Evolutionary conservation across 2,888 invertebrate species (phyloP).

Genomic region (Auanema freiburgensis): DNA sequence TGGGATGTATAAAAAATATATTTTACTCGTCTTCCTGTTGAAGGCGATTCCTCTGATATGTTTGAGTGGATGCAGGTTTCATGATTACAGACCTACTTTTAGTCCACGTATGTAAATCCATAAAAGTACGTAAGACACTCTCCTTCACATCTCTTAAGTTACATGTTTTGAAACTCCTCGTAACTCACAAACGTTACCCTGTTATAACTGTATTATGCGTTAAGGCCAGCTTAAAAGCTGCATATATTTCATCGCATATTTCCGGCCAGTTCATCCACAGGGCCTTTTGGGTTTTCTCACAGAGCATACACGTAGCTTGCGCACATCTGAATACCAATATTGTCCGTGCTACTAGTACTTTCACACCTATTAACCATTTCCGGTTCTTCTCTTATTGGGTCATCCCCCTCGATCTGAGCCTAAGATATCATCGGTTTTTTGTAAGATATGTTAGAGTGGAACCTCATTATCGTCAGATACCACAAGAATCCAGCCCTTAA

Average conservation of each 20-base stretch:
- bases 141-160: conserved; percentile 27
- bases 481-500: conserved; percentile 48
- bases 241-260: conserved; percentile 46
- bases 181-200: conserved; percentile 19
- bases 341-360: not conserved
- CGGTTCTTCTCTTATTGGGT: conserved; percentile 23
- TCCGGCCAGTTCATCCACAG: conserved; percentile 48
- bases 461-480: conserved; percentile 30
- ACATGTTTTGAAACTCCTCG: not conserved
- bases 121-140: conserved; percentile 31
- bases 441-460: conserved; percentile 15
- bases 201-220: conserved; percentile 38
- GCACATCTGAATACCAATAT: conserved; percentile 24
- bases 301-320: conserved; percentile 27
- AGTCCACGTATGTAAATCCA: conserved; percentile 37
- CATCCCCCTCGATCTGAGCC: conserved; percentile 12
- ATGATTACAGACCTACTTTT: conserved; percentile 13
- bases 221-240: conserved; percentile 39
- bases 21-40: not conserved
- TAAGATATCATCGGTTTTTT: conserved; percentile 5
- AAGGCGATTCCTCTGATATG: conserved; percentile 1
- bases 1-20: not conserved
- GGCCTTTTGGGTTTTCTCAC: conserved; percentile 31
- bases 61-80: conserved; percentile 21
- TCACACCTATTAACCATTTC: conserved; percentile 25